phyloP scores from a whole-genome alignment of 2,888 invertebrate genomes.

The Dynastes grantii region DNA sequence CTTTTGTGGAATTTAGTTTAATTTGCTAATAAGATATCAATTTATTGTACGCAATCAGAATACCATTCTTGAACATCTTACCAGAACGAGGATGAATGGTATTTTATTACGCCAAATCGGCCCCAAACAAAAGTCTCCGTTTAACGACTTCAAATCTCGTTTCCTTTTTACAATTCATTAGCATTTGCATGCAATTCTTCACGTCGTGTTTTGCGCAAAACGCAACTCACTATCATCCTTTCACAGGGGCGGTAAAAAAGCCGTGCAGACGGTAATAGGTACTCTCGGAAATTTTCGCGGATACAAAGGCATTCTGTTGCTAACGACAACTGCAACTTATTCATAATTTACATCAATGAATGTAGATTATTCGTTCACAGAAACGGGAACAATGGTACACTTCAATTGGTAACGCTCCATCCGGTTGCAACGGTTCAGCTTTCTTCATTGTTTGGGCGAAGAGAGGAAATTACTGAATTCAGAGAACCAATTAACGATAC shows the following conservation, averaged over 20 bases:
- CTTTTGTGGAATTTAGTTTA: too few species aligned
- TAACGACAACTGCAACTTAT: constrained; percentile 30
- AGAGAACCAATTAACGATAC: constrained; percentile 40
- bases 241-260: not conserved
- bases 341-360: constrained; percentile 39
- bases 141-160: not conserved
- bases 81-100: too few species aligned
- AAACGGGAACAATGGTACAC: constrained; percentile 31
- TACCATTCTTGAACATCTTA: too few species aligned
- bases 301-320: constrained; percentile 20
- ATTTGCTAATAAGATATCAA: too few species aligned
- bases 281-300: constrained; percentile 17
- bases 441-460: constrained; percentile 41
- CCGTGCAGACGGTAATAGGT: not conserved
- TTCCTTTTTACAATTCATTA: not conserved
- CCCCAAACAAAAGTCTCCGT: not conserved
- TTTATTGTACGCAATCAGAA: too few species aligned
- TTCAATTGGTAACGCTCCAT: constrained; percentile 47
- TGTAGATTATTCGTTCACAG: constrained; percentile 41
- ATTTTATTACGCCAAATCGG: too few species aligned
- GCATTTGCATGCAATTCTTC: constrained; percentile 12
- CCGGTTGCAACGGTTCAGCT: constrained; percentile 43
- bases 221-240: constrained; percentile 3
- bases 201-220: not conserved
- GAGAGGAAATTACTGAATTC: constrained; percentile 44